Base-by-base conservation (phyloP, 64 coral and sea anemone genomes). In the Stichodactyla helianthus region DNA sequence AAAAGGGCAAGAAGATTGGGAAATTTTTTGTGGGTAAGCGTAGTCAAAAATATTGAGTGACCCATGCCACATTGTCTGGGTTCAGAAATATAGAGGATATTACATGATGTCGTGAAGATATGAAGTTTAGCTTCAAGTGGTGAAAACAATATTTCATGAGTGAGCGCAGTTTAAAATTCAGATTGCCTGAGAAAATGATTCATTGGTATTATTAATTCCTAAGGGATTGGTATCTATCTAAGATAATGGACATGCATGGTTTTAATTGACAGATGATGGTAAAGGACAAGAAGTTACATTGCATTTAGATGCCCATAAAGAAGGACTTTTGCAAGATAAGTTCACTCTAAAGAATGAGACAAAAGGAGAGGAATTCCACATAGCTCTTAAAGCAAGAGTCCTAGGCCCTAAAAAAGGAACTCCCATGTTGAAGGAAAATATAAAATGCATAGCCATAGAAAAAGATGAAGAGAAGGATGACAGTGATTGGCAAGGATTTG, bases 401-500 rank as follows among this genome's bases (percentile, higher is more conserved):
- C 82, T 95, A 22, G 91, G 94, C 8, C 59, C 84, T 9, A 82
- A 83, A 15, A 95, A 95, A 53, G 94, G 94, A 54, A 92, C 87
- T 7, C 94, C 94, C 1, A 93, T 95, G 94, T 70, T 93, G 31
- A 92, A 88, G 55, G 91, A 95, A 16, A 82, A 82, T 64, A 95
- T 95, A 55, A 59, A 77, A 12, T 93, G 91, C 52, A 95, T 95
- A 50, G 78, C 87, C 17, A 65, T 55, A 14, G 91, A 89, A 54
- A 89, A 83, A 54, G 94, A 95, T 68, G 94, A 95, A 31, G 94
- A 93, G 79, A 87, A 87, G 31, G 93, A 88, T 16, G 90, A 88
- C 17, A 95, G 94, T 82, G 94, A 95, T 57, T 95, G 94, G 94
- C 52, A 89, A 79, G 94, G 94, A 10, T 95, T 95, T 85, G 94